Percentiles rank a stretch among this genome's conserved stretches.
Conservation (phyloP, 2,797 vertebrate species). For the Halcyon badia region DNA sequence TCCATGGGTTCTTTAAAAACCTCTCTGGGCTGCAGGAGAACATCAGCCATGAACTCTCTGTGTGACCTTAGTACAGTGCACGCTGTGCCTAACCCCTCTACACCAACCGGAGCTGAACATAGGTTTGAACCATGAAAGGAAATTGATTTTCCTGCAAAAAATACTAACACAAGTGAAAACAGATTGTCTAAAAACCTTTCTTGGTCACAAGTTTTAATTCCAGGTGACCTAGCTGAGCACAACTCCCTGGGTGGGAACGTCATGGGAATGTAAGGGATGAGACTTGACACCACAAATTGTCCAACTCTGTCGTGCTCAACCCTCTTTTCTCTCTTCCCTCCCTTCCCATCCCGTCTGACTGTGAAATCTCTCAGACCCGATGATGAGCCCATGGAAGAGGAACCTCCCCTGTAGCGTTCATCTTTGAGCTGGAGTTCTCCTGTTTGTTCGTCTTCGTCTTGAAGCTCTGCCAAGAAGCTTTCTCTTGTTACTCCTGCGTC, state of each 20-base stretch:
- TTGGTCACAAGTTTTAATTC: background rate
- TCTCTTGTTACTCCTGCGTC: constrained; percentile 78
- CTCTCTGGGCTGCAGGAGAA: background rate
- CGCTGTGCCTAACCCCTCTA: background rate
- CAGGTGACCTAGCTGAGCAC: background rate
- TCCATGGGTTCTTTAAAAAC: background rate
- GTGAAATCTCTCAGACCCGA: constrained; percentile 81
- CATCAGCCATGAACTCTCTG: background rate
- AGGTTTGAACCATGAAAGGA: rapidly evolving
- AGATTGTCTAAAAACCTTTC: background rate
- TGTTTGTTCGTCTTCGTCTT: constrained; percentile 84
- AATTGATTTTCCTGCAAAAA: background rate
- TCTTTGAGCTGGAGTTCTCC: constrained; percentile 68
- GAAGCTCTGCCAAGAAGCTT: constrained; percentile 85
- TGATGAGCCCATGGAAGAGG: constrained; percentile 98
- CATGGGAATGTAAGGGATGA: rapidly evolving
- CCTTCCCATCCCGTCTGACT: background rate
- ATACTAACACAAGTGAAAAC: background rate
- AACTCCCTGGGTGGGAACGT: background rate
- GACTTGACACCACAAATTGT: background rate
- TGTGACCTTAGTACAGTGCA: background rate
- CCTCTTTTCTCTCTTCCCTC: background rate
- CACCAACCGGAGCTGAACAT: rapidly evolving
- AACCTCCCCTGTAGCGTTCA: constrained; percentile 90
- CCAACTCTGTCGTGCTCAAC: background rate